A percentile compares a stretch with the other conserved stretches of the same genome.
phyloP scores from a whole-genome alignment of 92 coral and sea anemone species.

The Heteractis magnifica region DNA sequence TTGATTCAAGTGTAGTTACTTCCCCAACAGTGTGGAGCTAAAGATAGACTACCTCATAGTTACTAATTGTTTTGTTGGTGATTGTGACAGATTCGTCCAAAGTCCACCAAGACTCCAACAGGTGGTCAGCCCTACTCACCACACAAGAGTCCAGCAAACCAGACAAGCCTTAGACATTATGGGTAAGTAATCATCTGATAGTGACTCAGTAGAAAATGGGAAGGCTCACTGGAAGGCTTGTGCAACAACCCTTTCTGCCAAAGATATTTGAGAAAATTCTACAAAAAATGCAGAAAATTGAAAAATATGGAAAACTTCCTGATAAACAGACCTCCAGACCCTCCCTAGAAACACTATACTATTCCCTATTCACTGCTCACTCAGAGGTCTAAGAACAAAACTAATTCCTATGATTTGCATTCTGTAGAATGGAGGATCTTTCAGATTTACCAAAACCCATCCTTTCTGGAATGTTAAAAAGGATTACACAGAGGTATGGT shows the following conservation, averaged over 20 bases:
- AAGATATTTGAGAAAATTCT: too few species aligned
- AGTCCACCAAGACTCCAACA: conserved; percentile 80
- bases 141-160: conserved; percentile 52
- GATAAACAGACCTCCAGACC: too few species aligned
- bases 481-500: conserved; percentile 58
- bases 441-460: conserved; percentile 78
- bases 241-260: too few species aligned
- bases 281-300: too few species aligned
- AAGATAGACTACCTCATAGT: neutral
- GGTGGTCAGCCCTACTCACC: conserved; percentile 96
- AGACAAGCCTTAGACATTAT: conserved; percentile 53
- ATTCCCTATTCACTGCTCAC: too few species aligned
- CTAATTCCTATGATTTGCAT: neutral
- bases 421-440: conserved; percentile 61
- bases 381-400: neutral
- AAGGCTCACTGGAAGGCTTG: too few species aligned
- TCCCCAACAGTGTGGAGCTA: neutral
- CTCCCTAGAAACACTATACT: too few species aligned
- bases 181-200: conserved; percentile 45
- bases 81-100: conserved; percentile 57
- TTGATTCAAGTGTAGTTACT: too few species aligned
- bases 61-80: neutral
- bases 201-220: too few species aligned
- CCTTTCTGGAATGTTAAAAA: conserved; percentile 69
- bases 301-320: too few species aligned